phyloP scores from a whole-genome alignment of 1,140 invertebrate species.

The Bombyx mandarina region DNA sequence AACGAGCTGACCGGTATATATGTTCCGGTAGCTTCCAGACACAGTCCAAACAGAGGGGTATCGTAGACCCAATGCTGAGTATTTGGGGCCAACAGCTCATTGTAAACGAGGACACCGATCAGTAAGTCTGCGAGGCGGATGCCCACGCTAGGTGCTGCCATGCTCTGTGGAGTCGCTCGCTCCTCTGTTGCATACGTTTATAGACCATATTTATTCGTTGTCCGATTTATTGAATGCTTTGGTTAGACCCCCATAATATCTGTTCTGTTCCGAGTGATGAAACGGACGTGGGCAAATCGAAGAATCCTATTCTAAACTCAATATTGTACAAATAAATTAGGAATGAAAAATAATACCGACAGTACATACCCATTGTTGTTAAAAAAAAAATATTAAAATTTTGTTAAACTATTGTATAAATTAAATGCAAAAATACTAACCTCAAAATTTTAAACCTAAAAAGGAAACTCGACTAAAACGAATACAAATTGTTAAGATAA shows the following conservation, averaged over 20 bases:
- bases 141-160: slow-evolving; percentile 35
- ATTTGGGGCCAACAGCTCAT: slow-evolving; percentile 98
- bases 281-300: slow-evolving; percentile 32
- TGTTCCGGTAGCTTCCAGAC: slow-evolving; percentile 89
- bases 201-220: slow-evolving; percentile 6
- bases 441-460: too few species aligned
- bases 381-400: too few species aligned
- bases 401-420: too few species aligned
- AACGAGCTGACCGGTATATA: slow-evolving; percentile 44
- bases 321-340: too few species aligned
- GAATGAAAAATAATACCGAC: too few species aligned
- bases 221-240: not conserved
- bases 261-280: slow-evolving; percentile 15
- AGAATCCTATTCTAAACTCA: too few species aligned
- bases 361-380: too few species aligned
- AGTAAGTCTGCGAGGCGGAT: slow-evolving; percentile 81
- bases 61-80: slow-evolving; percentile 96
- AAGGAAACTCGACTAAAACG: too few species aligned
- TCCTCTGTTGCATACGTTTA: slow-evolving; percentile 44
- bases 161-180: slow-evolving; percentile 46
- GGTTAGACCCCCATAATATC: slow-evolving; percentile 8
- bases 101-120: slow-evolving; percentile 95
- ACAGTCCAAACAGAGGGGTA: slow-evolving; percentile 92
- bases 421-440: too few species aligned
- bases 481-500: too few species aligned